Conservation (phyloP, 1,140 invertebrate genomes). For the Pseudomyrmex cubaensis region DNA sequence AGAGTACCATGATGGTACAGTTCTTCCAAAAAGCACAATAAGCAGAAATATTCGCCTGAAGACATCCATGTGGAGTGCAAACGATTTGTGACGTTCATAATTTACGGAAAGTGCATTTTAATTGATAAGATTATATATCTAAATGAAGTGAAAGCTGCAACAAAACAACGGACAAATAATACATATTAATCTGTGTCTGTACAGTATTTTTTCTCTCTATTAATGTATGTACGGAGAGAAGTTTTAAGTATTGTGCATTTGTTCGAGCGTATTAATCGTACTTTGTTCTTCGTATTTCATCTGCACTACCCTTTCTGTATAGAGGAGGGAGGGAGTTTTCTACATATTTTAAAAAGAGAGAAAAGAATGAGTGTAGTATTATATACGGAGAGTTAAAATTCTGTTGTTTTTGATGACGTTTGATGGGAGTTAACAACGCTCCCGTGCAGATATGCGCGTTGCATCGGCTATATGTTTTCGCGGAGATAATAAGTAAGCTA, state of each 20-base stretch:
- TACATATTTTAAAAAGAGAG: constrained; percentile 12
- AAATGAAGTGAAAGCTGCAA: constrained; percentile 16
- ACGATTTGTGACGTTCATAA: constrained; percentile 25
- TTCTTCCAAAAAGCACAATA: constrained; percentile 76
- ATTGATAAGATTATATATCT: constrained; percentile 17
- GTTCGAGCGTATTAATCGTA: constrained; percentile 23
- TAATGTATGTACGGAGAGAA: background rate
- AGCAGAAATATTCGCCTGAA: constrained; percentile 63
- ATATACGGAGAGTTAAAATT: constrained; percentile 45
- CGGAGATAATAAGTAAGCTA: constrained; percentile 27
- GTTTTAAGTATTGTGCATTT: constrained; percentile 45
- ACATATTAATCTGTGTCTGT: constrained; percentile 40
- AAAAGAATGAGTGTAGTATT: constrained; percentile 22
- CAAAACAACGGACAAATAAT: constrained; percentile 46
- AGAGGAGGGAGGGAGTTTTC: background rate
- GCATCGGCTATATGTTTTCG: background rate
- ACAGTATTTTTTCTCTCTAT: constrained; percentile 33
- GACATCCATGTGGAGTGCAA: constrained; percentile 47
- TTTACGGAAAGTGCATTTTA: constrained; percentile 36
- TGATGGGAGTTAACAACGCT: constrained; percentile 28
- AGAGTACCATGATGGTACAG: constrained; percentile 32
- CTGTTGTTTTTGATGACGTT: constrained; percentile 20
- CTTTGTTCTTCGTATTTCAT: constrained; percentile 12
- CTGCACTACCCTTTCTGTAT: no score
- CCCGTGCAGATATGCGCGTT: background rate